Conservation (phyloP, 2,888 invertebrate species). For the Cataglyphis albicans region DNA sequence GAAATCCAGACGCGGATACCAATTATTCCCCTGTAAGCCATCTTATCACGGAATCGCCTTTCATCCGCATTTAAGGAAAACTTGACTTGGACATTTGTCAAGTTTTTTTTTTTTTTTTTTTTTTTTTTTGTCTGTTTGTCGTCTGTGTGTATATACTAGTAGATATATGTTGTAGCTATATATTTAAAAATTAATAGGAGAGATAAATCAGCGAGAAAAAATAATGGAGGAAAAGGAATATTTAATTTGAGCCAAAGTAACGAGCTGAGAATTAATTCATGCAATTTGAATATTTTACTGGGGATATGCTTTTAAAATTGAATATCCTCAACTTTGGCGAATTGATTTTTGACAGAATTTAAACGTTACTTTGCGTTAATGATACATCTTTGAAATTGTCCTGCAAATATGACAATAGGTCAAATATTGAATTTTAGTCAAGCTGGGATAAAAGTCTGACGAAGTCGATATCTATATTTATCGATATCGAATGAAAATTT, state of each 20-base stretch:
- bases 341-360: constrained; percentile 17
- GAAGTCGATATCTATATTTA: background rate
- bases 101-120: background rate
- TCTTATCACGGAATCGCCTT: background rate
- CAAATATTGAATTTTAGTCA: constrained; percentile 30
- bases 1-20: constrained; percentile 8
- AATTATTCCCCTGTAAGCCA: constrained; percentile 8
- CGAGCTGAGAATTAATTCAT: background rate
- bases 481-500: background rate
- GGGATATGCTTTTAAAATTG: background rate
- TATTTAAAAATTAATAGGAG: background rate
- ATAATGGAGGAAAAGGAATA: background rate
- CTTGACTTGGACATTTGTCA: background rate
- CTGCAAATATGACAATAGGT: constrained; percentile 37
- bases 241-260: background rate
- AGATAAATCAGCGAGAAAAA: background rate
- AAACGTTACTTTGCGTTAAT: constrained; percentile 20
- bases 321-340: constrained; percentile 1
- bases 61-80: background rate
- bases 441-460: background rate
- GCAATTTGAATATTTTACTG: background rate
- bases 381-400: constrained; percentile 53
- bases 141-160: background rate
- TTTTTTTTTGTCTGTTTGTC: background rate
- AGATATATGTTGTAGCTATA: background rate